Conservation (phyloP, 2,888 invertebrate species). For the Meteorus cinctellus region DNA sequence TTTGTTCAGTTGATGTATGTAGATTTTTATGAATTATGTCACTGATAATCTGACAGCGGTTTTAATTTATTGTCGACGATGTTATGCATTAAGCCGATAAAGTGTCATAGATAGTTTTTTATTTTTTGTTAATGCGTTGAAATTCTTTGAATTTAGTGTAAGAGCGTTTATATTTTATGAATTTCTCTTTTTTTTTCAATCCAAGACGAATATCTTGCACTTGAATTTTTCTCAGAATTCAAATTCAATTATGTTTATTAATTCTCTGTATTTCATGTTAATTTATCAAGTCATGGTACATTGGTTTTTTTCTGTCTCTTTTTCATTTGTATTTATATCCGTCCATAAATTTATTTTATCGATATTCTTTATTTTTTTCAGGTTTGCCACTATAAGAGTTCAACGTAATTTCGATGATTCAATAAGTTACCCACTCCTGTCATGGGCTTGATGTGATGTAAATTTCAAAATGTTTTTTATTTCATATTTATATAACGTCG, state of each 20-base stretch:
- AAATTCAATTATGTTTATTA: conserved; percentile 13
- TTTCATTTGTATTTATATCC: too few relatives aligned
- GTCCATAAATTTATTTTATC: conserved; percentile 29
- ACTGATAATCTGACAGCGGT: conserved; percentile 1
- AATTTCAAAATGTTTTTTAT: not conserved
- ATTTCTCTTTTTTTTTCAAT: not conserved
- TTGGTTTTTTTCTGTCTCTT: not conserved
- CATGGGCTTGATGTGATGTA: conserved; percentile 6
- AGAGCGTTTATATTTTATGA: not conserved
- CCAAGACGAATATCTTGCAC: not conserved
- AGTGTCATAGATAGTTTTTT: not conserved
- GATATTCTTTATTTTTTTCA: conserved; percentile 12
- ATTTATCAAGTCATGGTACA: not conserved
- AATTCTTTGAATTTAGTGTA: not conserved
- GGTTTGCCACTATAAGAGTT: conserved; percentile 28
- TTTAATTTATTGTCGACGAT: conserved; percentile 2
- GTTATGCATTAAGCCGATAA: not conserved
- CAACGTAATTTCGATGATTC: conserved; percentile 19
- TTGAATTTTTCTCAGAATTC: not conserved
- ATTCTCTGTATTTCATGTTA: not conserved
- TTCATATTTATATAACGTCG: not conserved
- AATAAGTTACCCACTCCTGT: not conserved
- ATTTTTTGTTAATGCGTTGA: not conserved
- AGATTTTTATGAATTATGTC: conserved; percentile 2
- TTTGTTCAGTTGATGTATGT: not conserved